These are phyloP conservation scores for Apamea monoglypha DNA, from an alignment of 2,888 invertebrate genomes.

Conservation along the genomic window DNA sequence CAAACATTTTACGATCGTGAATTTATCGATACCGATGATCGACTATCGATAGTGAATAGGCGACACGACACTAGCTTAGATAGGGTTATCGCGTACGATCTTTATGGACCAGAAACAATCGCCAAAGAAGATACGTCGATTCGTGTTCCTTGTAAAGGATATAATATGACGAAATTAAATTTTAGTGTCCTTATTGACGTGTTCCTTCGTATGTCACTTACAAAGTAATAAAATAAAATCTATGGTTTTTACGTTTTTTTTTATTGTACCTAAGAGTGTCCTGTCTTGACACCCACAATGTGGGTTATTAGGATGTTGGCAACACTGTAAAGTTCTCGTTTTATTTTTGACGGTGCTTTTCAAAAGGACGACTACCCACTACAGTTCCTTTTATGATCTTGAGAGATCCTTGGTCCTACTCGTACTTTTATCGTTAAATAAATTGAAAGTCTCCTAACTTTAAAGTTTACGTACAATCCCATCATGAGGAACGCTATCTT, in stretches of 20 bases:
- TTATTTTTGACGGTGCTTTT: constrained; percentile 56
- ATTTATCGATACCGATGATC: constrained; percentile 83
- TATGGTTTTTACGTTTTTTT: constrained; percentile 53
- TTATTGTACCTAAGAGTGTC: constrained; percentile 46
- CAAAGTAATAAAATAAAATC: constrained; percentile 61
- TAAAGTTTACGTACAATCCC: not conserved
- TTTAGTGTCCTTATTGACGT: constrained; percentile 76
- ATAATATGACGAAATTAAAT: constrained; percentile 83
- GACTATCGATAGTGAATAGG: constrained; percentile 77
- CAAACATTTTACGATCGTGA: constrained; percentile 80
- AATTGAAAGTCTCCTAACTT: not conserved
- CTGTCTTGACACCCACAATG: constrained; percentile 63
- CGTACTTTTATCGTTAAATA: constrained; percentile 4
- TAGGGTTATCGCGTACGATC: constrained; percentile 85
- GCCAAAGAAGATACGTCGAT: constrained; percentile 74
- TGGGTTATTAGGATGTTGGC: constrained; percentile 64
- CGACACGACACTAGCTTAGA: constrained; percentile 79
- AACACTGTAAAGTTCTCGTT: constrained; percentile 55
- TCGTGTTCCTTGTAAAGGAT: constrained; percentile 77
- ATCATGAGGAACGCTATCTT: not conserved
- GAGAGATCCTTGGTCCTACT: constrained; percentile 5
- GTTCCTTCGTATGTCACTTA: constrained; percentile 65
- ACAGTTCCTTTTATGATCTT: constrained; percentile 38
- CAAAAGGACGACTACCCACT: constrained; percentile 43
- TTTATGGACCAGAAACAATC: constrained; percentile 83